Base-by-base conservation (phyloP, 2,888 invertebrate species). In the Belgica antarctica region DNA sequence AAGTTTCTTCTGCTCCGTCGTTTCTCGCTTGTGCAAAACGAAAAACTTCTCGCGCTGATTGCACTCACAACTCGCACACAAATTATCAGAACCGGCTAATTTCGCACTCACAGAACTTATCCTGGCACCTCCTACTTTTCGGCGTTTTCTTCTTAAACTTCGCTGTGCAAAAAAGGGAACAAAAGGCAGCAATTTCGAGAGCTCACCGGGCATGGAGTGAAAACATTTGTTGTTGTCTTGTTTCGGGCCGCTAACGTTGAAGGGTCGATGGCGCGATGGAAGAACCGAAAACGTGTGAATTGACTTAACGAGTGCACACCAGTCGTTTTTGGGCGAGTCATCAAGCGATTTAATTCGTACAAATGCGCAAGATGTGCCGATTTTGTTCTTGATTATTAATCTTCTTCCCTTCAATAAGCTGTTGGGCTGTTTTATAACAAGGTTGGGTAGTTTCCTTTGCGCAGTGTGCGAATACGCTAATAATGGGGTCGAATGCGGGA, bases 381-480 rank as follows among this genome's bases (percentile, higher is more conserved):
- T 46, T 15, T 5, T 46, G 15, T 46, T 46, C 46, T 46, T 15
- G 10, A 5, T 46, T 46, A 46, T 19, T 22, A 17, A 8, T 22
- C 52, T 1, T 52, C 52, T 52, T 52, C 22, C 22, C 15, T 41
- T 41, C 41, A 41, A 41, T n/a, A 41, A n/a, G 10, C 4, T 7
- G 25, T 59, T 59, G 25, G 10, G 59, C 59, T 7, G 27, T 22
- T 59, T 27, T 59, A n/a, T 59, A 59, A 27, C 59, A 59, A 27
- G 25, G 19, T 15, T 7, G 52, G 22, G 28, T 62, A 62, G 28
- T 31, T 31, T 12, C 25, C 19, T 31, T 62, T n/a, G 59, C n/a
- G 47, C 46, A 63, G 47, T 65, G 65, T 65, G 65, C 28, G 65
- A 65, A 65, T 25, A 65, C 65, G 36, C 65, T 65, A 65, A 65